A percentile compares a stretch with the other conserved stretches of the same genome.
These are phyloP conservation scores for Pseudolycoriella hygida DNA, from an alignment of 2,888 invertebrate genomes.

Conservation along the genomic window DNA sequence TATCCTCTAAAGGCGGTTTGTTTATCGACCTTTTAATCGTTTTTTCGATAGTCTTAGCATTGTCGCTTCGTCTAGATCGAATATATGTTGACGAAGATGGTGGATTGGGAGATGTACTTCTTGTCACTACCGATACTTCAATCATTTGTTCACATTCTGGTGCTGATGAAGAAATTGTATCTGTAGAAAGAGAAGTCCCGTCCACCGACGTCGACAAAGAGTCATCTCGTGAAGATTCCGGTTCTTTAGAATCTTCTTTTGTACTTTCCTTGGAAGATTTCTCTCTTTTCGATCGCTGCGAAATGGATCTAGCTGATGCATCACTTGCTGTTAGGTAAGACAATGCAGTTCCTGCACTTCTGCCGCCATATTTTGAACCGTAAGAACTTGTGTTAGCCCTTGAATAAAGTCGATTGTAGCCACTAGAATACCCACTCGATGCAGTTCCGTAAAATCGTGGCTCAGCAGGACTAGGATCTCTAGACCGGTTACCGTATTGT, in stretches of 20 bases:
- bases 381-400: neutral
- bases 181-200: constrained; percentile 7
- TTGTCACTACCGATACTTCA: constrained; percentile 45
- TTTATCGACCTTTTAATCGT: constrained; percentile 41
- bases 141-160: constrained; percentile 20
- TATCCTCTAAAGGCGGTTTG: constrained; percentile 41
- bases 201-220: constrained; percentile 7
- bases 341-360: constrained; percentile 11
- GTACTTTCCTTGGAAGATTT: constrained; percentile 22
- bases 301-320: constrained; percentile 18
- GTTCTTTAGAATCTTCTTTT: constrained; percentile 21
- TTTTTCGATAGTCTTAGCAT: constrained; percentile 54
- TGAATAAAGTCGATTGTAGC: constrained; percentile 13
- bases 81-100: constrained; percentile 35
- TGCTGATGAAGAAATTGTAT: constrained; percentile 8
- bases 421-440: constrained; percentile 12
- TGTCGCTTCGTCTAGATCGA: constrained; percentile 49
- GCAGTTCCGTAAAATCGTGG: constrained; percentile 6
- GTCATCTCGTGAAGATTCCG: neutral
- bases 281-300: neutral
- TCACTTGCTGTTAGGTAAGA: constrained; percentile 27
- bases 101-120: constrained; percentile 64
- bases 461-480: constrained; percentile 11
- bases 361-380: constrained; percentile 12
- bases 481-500: constrained; percentile 5